phyloP scores from a whole-genome alignment of 1,140 invertebrate genomes.

The Sogatella furcifera region DNA sequence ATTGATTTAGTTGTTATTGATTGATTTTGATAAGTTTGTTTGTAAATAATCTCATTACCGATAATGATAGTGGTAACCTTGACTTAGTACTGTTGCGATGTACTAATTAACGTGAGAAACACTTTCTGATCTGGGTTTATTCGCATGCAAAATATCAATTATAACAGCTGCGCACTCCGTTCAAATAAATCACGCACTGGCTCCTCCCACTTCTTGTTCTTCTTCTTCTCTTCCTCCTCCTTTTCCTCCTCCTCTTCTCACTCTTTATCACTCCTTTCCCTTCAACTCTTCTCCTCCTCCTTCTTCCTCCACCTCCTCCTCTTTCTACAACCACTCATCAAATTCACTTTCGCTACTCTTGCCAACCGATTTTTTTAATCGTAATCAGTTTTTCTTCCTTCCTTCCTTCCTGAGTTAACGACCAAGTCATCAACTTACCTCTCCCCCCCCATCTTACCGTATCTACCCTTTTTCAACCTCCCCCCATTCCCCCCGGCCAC shows the following conservation, averaged over 20 bases:
- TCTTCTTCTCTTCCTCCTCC: not conserved
- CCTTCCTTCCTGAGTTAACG: not conserved
- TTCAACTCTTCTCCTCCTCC: not conserved
- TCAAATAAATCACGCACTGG: too few species aligned
- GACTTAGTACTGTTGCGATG: too few species aligned
- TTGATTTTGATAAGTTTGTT: too few species aligned
- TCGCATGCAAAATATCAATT: too few species aligned
- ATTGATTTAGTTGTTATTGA: too few species aligned
- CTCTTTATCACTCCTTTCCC: too few species aligned
- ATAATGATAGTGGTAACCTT: too few species aligned
- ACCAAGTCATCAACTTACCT: not conserved
- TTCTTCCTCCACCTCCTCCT: not conserved
- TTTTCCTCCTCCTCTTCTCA: not conserved
- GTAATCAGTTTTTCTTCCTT: slow-evolving; percentile 2
- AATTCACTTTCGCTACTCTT: slow-evolving; percentile 3
- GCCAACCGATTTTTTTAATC: not conserved
- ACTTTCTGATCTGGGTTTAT: too few species aligned
- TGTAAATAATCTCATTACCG: too few species aligned
- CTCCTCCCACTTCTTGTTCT: not conserved
- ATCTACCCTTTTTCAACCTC: slow-evolving; percentile 6
- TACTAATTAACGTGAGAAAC: too few species aligned
- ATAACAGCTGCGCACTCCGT: too few species aligned
- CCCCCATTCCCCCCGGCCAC: not conserved
- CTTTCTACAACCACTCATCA: not conserved
- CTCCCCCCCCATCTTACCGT: too few species aligned